phyloP scores from a whole-genome alignment of 2,797 vertebrate genomes.

The Sebastes oblongus region DNA sequence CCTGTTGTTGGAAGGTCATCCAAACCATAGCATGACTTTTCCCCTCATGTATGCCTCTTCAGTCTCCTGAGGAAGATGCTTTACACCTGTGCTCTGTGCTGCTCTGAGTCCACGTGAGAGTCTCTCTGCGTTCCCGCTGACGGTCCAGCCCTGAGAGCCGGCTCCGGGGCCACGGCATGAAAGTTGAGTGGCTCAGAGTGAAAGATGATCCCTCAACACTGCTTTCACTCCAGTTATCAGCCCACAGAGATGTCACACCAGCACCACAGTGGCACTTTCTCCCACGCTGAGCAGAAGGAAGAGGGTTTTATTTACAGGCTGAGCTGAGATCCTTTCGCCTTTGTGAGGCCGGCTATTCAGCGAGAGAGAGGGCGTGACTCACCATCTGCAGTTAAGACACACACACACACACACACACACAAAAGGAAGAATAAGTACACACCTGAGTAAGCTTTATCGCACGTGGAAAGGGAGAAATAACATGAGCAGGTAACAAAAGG shows the following conservation, averaged over 20 bases:
- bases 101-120: constrained; percentile 36
- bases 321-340: constrained; percentile 68
- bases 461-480: constrained; percentile 8
- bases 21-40: constrained; percentile 48
- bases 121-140: constrained; percentile 50
- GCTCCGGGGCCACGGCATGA: constrained; percentile 72
- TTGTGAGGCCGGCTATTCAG: constrained; percentile 67
- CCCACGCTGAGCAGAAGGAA: constrained; percentile 59
- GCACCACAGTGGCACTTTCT: constrained; percentile 62
- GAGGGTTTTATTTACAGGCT: constrained; percentile 64
- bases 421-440: constrained; percentile 40
- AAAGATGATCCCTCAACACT: constrained; percentile 77
- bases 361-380: constrained; percentile 58
- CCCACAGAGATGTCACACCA: constrained; percentile 54
- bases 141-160: constrained; percentile 47
- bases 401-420: neutral
- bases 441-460: constrained; percentile 32
- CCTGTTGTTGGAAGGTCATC: constrained; percentile 35
- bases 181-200: constrained; percentile 69
- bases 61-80: constrained; percentile 45
- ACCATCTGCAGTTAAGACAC: constrained; percentile 79
- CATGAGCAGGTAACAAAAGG: constrained; percentile 17
- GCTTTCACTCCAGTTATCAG: constrained; percentile 73
- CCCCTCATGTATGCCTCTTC: constrained; percentile 20
- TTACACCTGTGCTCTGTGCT: constrained; percentile 10